Conservation (phyloP, 2,888 invertebrate species). For the Drosophila meridionalis region DNA sequence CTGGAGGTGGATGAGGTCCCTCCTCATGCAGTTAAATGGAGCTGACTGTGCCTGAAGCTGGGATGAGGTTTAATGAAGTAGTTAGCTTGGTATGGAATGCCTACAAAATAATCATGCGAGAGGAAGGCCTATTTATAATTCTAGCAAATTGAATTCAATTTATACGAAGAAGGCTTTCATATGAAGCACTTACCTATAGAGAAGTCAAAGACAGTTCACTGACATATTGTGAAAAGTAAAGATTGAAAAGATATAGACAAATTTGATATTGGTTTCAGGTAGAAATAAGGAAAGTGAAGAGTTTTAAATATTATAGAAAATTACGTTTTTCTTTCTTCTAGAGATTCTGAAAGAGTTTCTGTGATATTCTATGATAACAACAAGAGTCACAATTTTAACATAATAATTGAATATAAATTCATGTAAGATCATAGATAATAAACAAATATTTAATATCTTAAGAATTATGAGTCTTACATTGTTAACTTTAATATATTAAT, state of each 20-base stretch:
- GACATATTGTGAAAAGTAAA: neutral
- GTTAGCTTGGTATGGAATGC: slow-evolving; percentile 63
- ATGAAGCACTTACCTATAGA: neutral
- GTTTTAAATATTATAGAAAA: too few species aligned
- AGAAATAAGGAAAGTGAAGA: neutral
- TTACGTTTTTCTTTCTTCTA: too few species aligned
- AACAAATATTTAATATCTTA: neutral
- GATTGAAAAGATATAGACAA: neutral
- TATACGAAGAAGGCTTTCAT: neutral
- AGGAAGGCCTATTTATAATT: slow-evolving; percentile 8
- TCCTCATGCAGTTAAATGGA: slow-evolving; percentile 13
- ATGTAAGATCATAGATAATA: neutral
- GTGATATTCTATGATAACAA: neutral
- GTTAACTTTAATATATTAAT: neutral
- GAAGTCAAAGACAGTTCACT: neutral
- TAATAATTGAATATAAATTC: neutral
- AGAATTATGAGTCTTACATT: neutral
- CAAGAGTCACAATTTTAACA: neutral
- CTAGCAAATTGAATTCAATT: slow-evolving; percentile 11
- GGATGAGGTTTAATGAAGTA: slow-evolving; percentile 62
- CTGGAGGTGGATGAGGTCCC: neutral
- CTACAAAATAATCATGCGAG: slow-evolving; percentile 27
- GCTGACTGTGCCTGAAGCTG: slow-evolving; percentile 4
- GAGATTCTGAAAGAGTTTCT: neutral
- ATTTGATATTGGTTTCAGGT: neutral